Base-by-base conservation (phyloP, 2,888 invertebrate genomes). In the Eupithecia inturbata region DNA sequence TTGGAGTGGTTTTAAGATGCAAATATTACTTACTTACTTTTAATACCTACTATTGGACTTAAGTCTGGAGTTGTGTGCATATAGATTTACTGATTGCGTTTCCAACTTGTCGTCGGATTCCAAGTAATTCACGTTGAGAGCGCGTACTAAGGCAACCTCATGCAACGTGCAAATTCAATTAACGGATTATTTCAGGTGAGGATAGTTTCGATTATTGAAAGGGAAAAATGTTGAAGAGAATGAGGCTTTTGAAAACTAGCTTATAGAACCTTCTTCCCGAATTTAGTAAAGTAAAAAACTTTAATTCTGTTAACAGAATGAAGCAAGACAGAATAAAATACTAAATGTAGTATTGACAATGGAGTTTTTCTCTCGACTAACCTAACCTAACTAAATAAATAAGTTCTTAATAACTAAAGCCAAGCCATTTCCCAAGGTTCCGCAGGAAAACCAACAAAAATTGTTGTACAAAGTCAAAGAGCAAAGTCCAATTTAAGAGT, bases 401-500 rank as follows among this genome's bases (percentile, higher is more conserved):
- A 85, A 85, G 82, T 85, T 84, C 79, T 82, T 86, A 87, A 88
- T 87, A 88, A 85, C 83, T 83, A 85, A 85, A 85, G 82, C 82
- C 84, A 87, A 84, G 81, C 80, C 53, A 85, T 86, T 87, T 84
- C 80, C 84, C 74, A 75, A 77, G 80, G 70, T 71, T 80, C 73
- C 75, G 72, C 80, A 81, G 80, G 82, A 78, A 82, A 83, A 83
- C 83, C 82, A 82, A 81, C 84, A 88, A 87, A 77, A 89, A 89
- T 83, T 84, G 83, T 84, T 81, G 82, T 83, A 87, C 84, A 88
- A 89, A 87, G 86, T n/a, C n/a, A n/a, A n/a, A n/a, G 85, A 87
- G 80, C 85, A 84, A 88, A 88, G 86, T 90, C 89, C 91, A 92
- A 92, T 92, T 93, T 92, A 88, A 88, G 88, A 87, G 85, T 85